Conservation (phyloP, 2,113 vertebrate species). For the Saguinus imperator region DNA sequence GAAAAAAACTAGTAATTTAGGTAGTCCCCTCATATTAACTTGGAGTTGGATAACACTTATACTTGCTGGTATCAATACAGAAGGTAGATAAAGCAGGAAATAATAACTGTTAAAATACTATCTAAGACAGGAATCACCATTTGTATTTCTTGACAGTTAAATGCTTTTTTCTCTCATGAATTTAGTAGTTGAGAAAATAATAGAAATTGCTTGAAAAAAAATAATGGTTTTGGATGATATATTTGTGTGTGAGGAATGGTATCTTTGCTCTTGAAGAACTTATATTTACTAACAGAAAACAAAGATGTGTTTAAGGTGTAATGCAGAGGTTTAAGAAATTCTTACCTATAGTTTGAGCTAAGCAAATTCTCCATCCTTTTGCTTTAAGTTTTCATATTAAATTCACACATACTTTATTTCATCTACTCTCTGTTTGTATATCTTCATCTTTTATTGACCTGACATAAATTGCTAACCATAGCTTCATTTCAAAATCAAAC, state of each 20-base stretch:
- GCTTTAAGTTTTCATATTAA: slow-evolving; percentile 11
- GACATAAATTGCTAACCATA: background rate
- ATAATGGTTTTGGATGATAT: background rate
- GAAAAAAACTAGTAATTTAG: background rate
- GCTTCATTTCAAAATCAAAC: background rate
- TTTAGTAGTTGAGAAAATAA: slow-evolving; percentile 24
- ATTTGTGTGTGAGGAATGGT: background rate
- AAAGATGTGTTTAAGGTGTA: background rate
- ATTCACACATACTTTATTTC: background rate
- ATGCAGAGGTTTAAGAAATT: slow-evolving; percentile 22
- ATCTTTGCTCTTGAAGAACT: background rate
- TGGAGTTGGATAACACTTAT: background rate
- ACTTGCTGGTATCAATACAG: background rate
- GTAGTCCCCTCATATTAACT: background rate
- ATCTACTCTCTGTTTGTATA: background rate
- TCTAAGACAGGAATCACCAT: background rate
- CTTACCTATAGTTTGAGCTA: background rate
- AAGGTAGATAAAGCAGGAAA: slow-evolving; percentile 31
- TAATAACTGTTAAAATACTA: slow-evolving; percentile 26
- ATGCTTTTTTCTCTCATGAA: slow-evolving; percentile 36
- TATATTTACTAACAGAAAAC: slow-evolving; percentile 20
- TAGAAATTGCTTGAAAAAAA: slow-evolving; percentile 31
- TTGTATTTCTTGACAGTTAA: slow-evolving; percentile 33
- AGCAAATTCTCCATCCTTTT: background rate
- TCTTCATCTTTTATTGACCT: background rate